Evolutionary conservation across 2,113 vertebrate genomes (phyloP), one percentile per base, ranked within the genome.

Genomic region (Xyliphius kryptos): DNA sequence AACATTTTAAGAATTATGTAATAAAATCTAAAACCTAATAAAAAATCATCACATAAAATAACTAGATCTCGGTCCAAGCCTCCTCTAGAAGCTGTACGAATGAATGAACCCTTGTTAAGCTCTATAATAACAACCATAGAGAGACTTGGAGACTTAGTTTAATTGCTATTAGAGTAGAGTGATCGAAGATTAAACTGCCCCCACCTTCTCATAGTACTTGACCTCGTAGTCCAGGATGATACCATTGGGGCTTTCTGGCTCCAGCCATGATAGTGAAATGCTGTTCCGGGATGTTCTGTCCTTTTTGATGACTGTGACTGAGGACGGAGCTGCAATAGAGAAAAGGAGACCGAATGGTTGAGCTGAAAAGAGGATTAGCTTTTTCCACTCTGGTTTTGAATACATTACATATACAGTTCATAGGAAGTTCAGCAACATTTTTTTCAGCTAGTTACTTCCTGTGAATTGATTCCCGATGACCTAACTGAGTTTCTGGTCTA

Each of bases 141-240:
- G 63, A 61, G 32, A 60, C 43, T 46, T 36, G 38, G 48, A 48
- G 60, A 17, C 49, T 20, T 19, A 66, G 66, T 68, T 66, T 65
- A 72, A 70, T 72, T 68, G 61, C 44, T 56, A 58, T 53, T 66
- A 68, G 38, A 53, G 52, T 66, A 51, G 11, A 47, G 58, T 19
- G n/a, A 63, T 20, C 43, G 32, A 10, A 56, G 56, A 57, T 59
- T 66, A 69, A 56, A 69, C 41, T 76, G 52, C 75, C 78, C 93
- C 76, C 77, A 98, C 96, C 95, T 98, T 98, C 86, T 98, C 95
- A 15, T 97, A 98, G 86, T 98, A 98, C 80, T 98, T 98, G 89
- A 98, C 94, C 82, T 98, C 96, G 11, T 98, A 98, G 88, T 98
- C 96, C 71, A 98, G 75, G 79, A 98, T 98, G 78, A 98, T 98